Conservation (phyloP, 2,113 vertebrate species). For the Coreoperca whiteheadi region DNA sequence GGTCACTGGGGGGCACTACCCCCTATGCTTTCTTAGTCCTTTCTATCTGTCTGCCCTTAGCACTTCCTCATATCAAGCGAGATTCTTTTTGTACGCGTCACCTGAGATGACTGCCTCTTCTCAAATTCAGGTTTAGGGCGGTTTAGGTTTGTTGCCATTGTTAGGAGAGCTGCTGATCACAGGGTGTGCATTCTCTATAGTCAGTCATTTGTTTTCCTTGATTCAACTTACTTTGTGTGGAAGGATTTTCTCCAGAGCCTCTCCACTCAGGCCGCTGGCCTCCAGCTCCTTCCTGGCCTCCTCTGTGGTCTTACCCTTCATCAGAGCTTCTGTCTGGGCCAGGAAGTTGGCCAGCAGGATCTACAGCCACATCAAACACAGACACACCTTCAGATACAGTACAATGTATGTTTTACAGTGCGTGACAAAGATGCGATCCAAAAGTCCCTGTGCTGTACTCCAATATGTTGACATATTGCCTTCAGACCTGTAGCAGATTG, state of each 20-base stretch:
- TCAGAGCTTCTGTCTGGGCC: conserved; percentile 97
- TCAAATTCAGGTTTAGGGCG: neutral
- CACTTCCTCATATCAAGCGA: neutral
- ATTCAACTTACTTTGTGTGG: conserved; percentile 91
- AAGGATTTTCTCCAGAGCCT: conserved; percentile 91
- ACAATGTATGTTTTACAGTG: neutral
- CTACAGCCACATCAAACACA: conserved; percentile 73
- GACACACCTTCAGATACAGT: conserved; percentile 1
- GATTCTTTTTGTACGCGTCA: neutral
- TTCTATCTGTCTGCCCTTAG: neutral
- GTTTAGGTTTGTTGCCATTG: neutral
- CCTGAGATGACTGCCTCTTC: neutral
- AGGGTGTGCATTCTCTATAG: neutral
- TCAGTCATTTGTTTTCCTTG: neutral
- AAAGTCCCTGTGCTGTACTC: neutral
- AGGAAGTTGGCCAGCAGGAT: conserved; percentile 97
- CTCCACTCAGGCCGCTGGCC: conserved; percentile 86
- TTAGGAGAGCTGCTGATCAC: neutral
- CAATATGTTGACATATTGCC: neutral
- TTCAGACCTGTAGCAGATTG: neutral
- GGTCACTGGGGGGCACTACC: conserved; percentile 38
- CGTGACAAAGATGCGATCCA: neutral
- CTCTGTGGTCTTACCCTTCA: conserved; percentile 93
- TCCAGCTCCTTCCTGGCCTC: conserved; percentile 94
- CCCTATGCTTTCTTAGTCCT: neutral